Evolutionary conservation across 2,888 invertebrate genomes (phyloP).

Genomic region (Muschampia plurimacula): DNA sequence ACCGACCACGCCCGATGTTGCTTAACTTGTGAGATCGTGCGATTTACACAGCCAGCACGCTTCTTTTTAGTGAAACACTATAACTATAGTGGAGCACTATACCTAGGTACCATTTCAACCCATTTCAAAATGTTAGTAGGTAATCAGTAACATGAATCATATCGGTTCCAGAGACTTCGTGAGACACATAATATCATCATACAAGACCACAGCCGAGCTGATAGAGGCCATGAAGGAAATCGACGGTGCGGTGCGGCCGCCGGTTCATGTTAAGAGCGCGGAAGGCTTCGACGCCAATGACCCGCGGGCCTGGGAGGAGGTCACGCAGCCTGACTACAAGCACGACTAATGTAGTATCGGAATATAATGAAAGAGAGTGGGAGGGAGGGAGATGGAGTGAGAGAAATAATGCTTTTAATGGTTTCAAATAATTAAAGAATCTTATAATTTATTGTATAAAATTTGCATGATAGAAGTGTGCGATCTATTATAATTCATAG

Average conservation of each 20-base stretch:
- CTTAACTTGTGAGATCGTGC: no score
- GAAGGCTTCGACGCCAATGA: conserved; percentile 32
- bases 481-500: no score
- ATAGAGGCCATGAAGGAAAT: conserved; percentile 65
- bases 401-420: no score
- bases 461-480: no score
- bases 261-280: conserved; percentile 44
- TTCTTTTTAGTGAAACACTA: no score
- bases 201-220: conserved; percentile 71
- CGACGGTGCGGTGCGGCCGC: conserved; percentile 50
- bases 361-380: conserved; percentile 13
- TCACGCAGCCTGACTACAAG: conserved; percentile 49
- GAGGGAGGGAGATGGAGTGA: not conserved
- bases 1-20: no score
- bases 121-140: not conserved
- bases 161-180: conserved; percentile 71
- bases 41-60: no score
- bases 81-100: no score
- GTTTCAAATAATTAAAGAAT: no score
- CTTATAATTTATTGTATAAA: no score
- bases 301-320: conserved; percentile 48
- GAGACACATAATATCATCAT: conserved; percentile 69
- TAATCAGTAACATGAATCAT: not conserved
- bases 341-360: conserved; percentile 46
- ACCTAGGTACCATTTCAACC: no score